Conservation (phyloP, 2,888 invertebrate species). For the Chrysotoxum bicinctum region DNA sequence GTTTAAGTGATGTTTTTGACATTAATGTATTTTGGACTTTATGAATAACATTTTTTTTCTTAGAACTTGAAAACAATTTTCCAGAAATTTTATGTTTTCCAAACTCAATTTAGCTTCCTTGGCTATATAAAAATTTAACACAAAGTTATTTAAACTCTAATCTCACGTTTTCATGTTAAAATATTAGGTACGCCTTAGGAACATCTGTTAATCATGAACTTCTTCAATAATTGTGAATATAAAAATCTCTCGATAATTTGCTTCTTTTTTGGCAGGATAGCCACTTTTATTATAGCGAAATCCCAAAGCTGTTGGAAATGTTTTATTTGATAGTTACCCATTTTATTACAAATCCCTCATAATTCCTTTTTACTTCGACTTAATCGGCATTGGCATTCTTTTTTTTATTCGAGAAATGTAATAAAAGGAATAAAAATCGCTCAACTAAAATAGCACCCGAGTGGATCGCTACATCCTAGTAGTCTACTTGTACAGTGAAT, state of each 20-base stretch:
- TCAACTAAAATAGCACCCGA: constrained; percentile 52
- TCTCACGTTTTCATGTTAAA: not conserved
- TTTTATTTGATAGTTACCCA: constrained; percentile 66
- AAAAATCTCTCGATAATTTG: not conserved
- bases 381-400: not conserved
- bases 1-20: too few species aligned
- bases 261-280: not conserved
- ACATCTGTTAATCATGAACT: not conserved
- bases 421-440: constrained; percentile 28
- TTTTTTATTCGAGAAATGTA: constrained; percentile 17
- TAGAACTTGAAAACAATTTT: too few species aligned
- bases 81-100: too few species aligned
- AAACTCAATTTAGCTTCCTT: too few species aligned
- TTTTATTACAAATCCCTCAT: constrained; percentile 68
- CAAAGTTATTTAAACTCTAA: not conserved
- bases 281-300: constrained; percentile 37
- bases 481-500: not conserved
- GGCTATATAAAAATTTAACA: not conserved
- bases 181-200: too few species aligned
- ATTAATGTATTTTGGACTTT: too few species aligned
- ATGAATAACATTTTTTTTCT: too few species aligned
- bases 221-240: not conserved
- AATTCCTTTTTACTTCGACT: constrained; percentile 50
- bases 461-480: not conserved
- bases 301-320: constrained; percentile 54